These are phyloP conservation scores for Notospermus geniculatus DNA, from an alignment of 1,140 invertebrate genomes.

Conservation along the genomic window DNA sequence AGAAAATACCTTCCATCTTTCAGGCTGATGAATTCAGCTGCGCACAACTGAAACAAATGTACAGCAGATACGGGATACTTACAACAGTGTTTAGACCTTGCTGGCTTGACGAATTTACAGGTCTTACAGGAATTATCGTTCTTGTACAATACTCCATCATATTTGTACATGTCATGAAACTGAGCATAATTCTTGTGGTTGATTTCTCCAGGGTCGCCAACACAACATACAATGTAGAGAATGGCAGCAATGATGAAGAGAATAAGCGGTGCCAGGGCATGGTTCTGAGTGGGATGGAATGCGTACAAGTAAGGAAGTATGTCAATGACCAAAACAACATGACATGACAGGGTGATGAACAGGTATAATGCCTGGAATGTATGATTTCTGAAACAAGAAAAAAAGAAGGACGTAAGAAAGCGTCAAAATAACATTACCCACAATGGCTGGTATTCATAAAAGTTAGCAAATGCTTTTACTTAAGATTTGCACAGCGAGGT, in stretches of 20 bases:
- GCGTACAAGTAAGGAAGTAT: slow-evolving; percentile 40
- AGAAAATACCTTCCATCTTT: too few relatives aligned
- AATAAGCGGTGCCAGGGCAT: slow-evolving; percentile 34
- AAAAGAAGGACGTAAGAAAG: neutral
- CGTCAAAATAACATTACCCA: too few relatives aligned
- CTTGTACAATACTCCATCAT: slow-evolving; percentile 38
- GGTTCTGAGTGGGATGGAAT: slow-evolving; percentile 37
- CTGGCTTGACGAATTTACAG: slow-evolving; percentile 41
- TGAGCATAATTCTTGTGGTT: slow-evolving; percentile 28
- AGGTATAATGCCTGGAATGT: slow-evolving; percentile 34
- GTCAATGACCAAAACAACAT: slow-evolving; percentile 38
- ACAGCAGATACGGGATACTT: too few relatives aligned
- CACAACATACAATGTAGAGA: slow-evolving; percentile 36
- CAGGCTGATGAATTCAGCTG: too few relatives aligned
- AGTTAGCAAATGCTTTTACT: too few relatives aligned
- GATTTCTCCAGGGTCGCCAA: slow-evolving; percentile 38
- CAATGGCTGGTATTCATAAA: too few relatives aligned
- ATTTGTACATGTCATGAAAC: slow-evolving; percentile 32
- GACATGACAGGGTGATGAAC: slow-evolving; percentile 29
- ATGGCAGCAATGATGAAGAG: slow-evolving; percentile 30
- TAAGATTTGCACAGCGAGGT: too few relatives aligned
- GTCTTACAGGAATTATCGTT: slow-evolving; percentile 32
- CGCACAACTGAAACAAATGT: too few relatives aligned
- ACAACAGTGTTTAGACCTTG: slow-evolving; percentile 51
- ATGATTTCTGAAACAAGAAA: slow-evolving; percentile 5